Conservation (phyloP, 1,140 invertebrate genomes). For the Formica selysi region DNA sequence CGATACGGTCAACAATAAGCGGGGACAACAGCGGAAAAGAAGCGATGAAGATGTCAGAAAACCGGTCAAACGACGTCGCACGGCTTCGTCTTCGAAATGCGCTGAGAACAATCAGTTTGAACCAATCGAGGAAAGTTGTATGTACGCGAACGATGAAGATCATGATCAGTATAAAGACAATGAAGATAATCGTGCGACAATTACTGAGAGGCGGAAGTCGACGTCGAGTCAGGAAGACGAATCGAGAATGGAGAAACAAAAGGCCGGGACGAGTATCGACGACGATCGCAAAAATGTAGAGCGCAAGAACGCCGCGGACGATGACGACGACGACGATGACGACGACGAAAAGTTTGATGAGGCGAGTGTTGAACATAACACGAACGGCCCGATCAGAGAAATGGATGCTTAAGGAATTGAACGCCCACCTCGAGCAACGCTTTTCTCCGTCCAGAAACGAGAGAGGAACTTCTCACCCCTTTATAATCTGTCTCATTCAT, state of each 20-base stretch:
- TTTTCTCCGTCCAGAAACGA: background rate
- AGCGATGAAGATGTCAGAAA: background rate
- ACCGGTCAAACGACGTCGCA: slow-evolving; percentile 9
- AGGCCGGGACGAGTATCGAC: background rate
- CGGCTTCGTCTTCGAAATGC: background rate
- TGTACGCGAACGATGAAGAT: background rate
- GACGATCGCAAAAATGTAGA: slow-evolving; percentile 22
- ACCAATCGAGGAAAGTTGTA: background rate
- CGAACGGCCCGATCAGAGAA: background rate
- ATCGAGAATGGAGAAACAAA: background rate
- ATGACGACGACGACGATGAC: background rate
- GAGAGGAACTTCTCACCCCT: background rate
- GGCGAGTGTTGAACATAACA: background rate
- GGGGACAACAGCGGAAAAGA: background rate
- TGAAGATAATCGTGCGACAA: background rate
- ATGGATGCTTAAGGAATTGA: slow-evolving; percentile 11
- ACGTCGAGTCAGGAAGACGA: slow-evolving; percentile 19
- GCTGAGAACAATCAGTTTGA: background rate
- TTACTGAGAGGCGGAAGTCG: slow-evolving; percentile 42
- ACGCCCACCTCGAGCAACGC: background rate
- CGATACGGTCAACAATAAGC: slow-evolving; percentile 3
- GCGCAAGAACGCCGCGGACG: background rate
- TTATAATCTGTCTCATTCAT: background rate
- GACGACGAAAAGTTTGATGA: slow-evolving; percentile 10
- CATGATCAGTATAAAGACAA: background rate